Base-by-base conservation (phyloP, 2,113 vertebrate species). In the Cranoglanis bouderius region DNA sequence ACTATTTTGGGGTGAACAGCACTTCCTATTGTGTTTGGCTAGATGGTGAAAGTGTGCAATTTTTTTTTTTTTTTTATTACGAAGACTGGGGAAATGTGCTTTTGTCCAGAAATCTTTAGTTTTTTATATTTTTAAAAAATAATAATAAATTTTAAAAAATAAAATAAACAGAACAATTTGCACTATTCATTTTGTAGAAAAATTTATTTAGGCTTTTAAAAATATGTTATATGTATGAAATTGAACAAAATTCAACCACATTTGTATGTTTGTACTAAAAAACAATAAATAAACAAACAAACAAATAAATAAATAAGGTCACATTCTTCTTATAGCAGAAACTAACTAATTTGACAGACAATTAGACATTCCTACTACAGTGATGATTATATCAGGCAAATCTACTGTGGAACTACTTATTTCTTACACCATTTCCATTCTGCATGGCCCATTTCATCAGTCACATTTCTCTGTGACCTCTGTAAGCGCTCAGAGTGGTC, bases 361-460 rank as follows among this genome's bases (percentile, higher is more conserved):
- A 61, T n/a, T n/a, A n/a, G n/a, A n/a, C 1, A 9, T 7, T 57
- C 3, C 43, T 29, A 43, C 29, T 46, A 12, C 6, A n/a, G 12
- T 13, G 40, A 6, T 18, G 32, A 82, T 32, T 53, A 32, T 24
- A 26, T 84, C 16, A 32, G 43, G 40, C 53, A 18, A 14, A 4
- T 55, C 14, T 55, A 19, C 12, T 72, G 49, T 43, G 24, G 35
- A 88, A 43, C 55, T 43, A n/a, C 49, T 67, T 49, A 82, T 87
- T 82, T 82, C 78, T 82, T 59, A 53, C 46, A 35, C 63, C 84
- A 85, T 85, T 70, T 85, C 63, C 63, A 72, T 55, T 57, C 87
- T 63, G 19, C 81, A 77, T 49, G 70, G 67, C 40, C 82, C 82
- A 85, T 85, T 78, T 65, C 72, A 67, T 43, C 65, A 84, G 80